A percentile compares a stretch with the other conserved stretches of the same genome.
phyloP scores from a whole-genome alignment of 2,797 vertebrate species.

The Lophotriccus pileatus region DNA sequence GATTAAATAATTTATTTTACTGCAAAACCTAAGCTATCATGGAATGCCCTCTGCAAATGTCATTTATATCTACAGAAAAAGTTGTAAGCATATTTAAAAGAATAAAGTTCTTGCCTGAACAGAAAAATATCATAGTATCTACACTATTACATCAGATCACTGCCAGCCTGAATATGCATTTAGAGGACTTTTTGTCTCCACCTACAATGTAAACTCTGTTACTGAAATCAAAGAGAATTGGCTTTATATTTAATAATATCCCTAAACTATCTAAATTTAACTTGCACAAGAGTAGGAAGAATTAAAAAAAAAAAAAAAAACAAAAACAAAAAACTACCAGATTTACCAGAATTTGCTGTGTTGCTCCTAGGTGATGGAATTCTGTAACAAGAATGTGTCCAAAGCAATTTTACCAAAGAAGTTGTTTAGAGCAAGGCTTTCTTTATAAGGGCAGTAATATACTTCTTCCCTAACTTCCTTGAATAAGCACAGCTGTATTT shows the following conservation, averaged over 20 bases:
- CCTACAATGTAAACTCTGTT: not conserved
- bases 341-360: not conserved
- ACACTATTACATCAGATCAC: not conserved
- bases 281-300: not conserved
- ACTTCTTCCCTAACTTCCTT: not conserved
- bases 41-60: not conserved
- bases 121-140: not conserved
- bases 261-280: not conserved
- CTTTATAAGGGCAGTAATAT: not conserved
- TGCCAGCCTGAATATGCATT: not conserved
- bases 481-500: constrained; percentile 19
- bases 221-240: not conserved
- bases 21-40: not conserved
- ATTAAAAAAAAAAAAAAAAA: no score
- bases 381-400: not conserved
- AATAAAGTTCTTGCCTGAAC: not conserved
- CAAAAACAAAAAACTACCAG: no score
- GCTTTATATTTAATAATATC: not conserved
- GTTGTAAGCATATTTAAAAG: not conserved
- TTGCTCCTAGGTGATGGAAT: not conserved
- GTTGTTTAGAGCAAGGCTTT: not conserved
- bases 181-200: not conserved
- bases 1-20: not conserved
- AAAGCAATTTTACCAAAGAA: not conserved
- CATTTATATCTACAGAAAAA: not conserved